Base-by-base conservation (phyloP, 2,888 invertebrate genomes). In the Tachina fera region DNA sequence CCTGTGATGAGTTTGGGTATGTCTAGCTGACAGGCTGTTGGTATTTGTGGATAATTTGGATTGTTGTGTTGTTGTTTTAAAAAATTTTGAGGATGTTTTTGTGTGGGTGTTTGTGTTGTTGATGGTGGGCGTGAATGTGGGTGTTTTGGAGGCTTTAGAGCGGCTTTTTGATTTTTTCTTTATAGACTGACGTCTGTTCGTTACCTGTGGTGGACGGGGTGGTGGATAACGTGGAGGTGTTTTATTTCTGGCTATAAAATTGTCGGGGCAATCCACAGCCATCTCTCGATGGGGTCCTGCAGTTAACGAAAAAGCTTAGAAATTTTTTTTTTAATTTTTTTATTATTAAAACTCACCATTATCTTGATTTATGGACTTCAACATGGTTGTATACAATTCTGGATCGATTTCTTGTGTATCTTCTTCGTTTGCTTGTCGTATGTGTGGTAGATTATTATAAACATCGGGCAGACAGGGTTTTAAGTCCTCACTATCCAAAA, bases 251-350 rank as follows among this genome's bases (percentile, higher is more conserved):
- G 96, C 97, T 91, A 97, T 96, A 94, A 98, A 98, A 90, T 96
- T 96, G 93, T 98, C 98, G 91, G 99, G 99, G 90, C 98, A 98
- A 94, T 99, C 99, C 93, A 99, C 98, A 92, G 99, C 98, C 97
- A 98, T 98, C 95, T 99, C 99, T 92, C 98, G 96, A 95, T 98
- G 98, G 91, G 97, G 97, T 93, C 96, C 96, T 72, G 1, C 4
- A 56, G 9, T 67, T 19, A 16, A n/a, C 22, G 14, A 19, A 16
- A 39, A 14, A 10, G 31, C 6, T 31, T 31, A 31, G 31, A 13
- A n/a, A 16, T 43, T 0, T 41, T 14, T 43, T 19, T 6, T 9
- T 39, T 16, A 47, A 19, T 19, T 14, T 67, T 9, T 9, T 58
- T 51, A 0, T 14, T 9, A 67, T 41, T n/a, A 41, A 13, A 22